Evolutionary conservation across 37 sponge, comb jelly and placozoan genomes (phyloP), one percentile per base, ranked within the genome.

Genomic region (Chondrilla cf. caribensis): DNA sequence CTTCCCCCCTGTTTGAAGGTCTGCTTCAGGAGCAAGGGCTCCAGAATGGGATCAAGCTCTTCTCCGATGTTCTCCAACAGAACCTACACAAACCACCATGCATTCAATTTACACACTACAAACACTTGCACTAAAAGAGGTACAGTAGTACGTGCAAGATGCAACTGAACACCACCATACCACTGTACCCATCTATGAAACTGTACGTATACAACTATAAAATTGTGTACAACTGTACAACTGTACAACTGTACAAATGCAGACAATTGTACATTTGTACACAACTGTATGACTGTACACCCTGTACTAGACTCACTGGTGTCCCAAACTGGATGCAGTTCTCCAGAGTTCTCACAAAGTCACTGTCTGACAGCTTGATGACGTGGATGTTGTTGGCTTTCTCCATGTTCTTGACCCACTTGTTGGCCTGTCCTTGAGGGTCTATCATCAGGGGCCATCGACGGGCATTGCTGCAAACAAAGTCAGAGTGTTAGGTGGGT

Each of bases 241-340:
- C n/a, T n/a, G n/a, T n/a, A n/a, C n/a, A n/a, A n/a, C n/a, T n/a
- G n/a, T n/a, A n/a, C n/a, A n/a, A n/a, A n/a, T n/a, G n/a, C n/a
- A n/a, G n/a, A n/a, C n/a, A n/a, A n/a, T n/a, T n/a, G n/a, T n/a
- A n/a, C n/a, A n/a, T n/a, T n/a, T n/a, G n/a, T n/a, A n/a, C n/a
- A n/a, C n/a, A n/a, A n/a, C n/a, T n/a, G n/a, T n/a, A n/a, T n/a
- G n/a, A n/a, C n/a, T n/a, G n/a, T n/a, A n/a, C n/a, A n/a, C n/a
- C n/a, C 7, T 62, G 64, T n/a, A 15, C 6, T 62, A 35, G 25
- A 79, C 84, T 73, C 40, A 96, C 98, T 57, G 98, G 98, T 18
- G 96, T 98, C 33, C 98, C 98, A 82, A 98, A 98, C 75, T 98
- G 98, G 59, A 98, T 98, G 81, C 98, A 98, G 87, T 98, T 98